These are phyloP conservation scores for Cossypha polioptera DNA, from an alignment of 2,797 vertebrate species.

Conservation along the genomic window DNA sequence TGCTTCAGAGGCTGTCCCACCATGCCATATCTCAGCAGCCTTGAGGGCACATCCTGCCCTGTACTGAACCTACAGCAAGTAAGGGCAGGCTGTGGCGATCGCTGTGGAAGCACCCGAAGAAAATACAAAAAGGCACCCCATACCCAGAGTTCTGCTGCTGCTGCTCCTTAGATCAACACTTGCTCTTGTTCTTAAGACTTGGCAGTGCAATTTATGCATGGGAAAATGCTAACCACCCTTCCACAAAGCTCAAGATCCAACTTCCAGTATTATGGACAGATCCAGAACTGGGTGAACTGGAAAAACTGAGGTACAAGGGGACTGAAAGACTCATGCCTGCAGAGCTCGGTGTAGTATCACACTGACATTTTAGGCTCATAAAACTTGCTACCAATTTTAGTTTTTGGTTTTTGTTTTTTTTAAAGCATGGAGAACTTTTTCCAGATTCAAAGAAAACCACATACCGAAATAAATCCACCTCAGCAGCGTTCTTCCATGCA, in stretches of 20 bases:
- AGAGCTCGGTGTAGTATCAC: not conserved
- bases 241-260: not conserved
- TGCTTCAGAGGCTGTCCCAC: not conserved
- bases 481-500: not conserved
- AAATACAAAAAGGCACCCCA: not conserved
- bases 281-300: not conserved
- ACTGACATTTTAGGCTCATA: not conserved
- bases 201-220: not conserved
- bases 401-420: not conserved
- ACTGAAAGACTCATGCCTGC: not conserved
- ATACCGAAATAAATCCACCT: not conserved
- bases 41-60: not conserved
- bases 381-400: not conserved
- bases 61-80: not conserved
- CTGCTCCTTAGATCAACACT: not conserved
- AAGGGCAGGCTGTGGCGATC: not conserved
- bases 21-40: not conserved
- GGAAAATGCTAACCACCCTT: not conserved
- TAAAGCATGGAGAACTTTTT: not conserved
- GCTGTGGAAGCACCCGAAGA: not conserved
- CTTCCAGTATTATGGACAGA: not conserved
- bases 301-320: fast-evolving
- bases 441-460: not conserved
- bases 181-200: not conserved
- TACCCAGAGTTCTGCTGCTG: not conserved